A percentile compares a stretch with the other conserved stretches of the same genome.
Conservation (phyloP, 2,797 vertebrate species). For the Tadarida brasiliensis region DNA sequence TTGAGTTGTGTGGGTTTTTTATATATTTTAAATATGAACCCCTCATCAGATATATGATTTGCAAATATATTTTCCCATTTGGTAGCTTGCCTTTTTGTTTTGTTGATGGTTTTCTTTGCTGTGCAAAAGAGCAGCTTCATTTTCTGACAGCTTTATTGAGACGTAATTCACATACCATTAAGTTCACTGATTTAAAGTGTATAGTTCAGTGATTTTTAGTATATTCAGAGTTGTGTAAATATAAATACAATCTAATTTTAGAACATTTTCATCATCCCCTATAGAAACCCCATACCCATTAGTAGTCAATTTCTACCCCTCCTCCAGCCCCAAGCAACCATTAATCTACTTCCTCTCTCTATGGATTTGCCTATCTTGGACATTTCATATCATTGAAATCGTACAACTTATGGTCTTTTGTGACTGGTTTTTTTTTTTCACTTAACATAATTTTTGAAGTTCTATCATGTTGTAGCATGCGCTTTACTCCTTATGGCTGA, state of each 20-base stretch:
- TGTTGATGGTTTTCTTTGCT: not conserved
- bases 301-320: not conserved
- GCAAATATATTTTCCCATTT: not conserved
- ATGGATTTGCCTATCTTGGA: not conserved
- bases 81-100: not conserved
- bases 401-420: not conserved
- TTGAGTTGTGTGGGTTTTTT: not conserved
- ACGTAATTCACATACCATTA: not conserved
- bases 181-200: not conserved
- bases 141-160: not conserved
- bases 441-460: not conserved
- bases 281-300: slow-evolving; percentile 14
- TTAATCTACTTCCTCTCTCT: not conserved
- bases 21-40: not conserved
- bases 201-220: not conserved
- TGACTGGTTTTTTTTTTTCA: not conserved
- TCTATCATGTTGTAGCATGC: not conserved
- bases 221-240: not conserved
- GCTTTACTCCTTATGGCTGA: not conserved
- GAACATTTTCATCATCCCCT: not conserved
- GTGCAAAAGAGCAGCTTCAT: not conserved
- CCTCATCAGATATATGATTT: not conserved
- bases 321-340: not conserved
- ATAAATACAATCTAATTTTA: slow-evolving; percentile 25
- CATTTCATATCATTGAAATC: not conserved